Percentiles rank a stretch among this genome's conserved stretches.
Evolutionary conservation across 2,113 vertebrate genomes (phyloP).

Genomic region (Seriola rivoliana): DNA sequence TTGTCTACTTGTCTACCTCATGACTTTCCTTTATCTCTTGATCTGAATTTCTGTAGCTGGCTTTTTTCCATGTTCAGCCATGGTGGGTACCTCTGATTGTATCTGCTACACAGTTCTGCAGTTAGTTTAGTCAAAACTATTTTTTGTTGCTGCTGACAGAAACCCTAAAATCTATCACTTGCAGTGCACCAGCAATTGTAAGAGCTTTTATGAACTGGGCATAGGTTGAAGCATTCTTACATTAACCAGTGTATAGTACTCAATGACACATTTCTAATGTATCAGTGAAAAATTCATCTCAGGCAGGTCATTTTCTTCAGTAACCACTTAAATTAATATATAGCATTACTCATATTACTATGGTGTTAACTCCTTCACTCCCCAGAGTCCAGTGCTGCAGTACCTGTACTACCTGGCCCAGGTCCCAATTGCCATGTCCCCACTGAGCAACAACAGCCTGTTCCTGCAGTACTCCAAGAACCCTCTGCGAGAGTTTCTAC

Average conservation of each 20-base stretch:
- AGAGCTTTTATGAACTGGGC: too few relatives aligned
- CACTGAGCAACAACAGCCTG: constrained; percentile 98
- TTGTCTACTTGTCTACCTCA: not conserved
- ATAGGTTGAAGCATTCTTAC: not conserved
- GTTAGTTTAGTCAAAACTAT: too few relatives aligned
- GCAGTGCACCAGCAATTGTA: not conserved
- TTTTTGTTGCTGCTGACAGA: too few relatives aligned
- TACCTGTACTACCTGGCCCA: constrained; percentile 98
- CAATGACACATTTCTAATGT: not conserved
- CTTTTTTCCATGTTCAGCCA: too few relatives aligned
- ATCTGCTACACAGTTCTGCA: not conserved
- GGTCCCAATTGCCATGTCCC: constrained; percentile 99
- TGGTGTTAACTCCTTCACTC: constrained; percentile 6
- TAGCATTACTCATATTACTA: not conserved
- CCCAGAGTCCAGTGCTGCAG: constrained; percentile 97
- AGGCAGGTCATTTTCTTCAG: too few relatives aligned
- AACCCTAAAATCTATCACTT: too few relatives aligned
- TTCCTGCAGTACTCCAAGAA: constrained; percentile 98
- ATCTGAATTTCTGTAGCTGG: not conserved
- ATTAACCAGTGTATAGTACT: too few relatives aligned
- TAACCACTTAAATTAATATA: too few relatives aligned
- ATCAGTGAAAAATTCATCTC: not conserved
- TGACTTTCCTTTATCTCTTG: not conserved
- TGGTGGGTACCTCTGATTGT: too few relatives aligned
- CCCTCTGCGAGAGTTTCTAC: constrained; percentile 94